phyloP scores from a whole-genome alignment of 1,140 invertebrate species.

The Drosophila sturtevanti region DNA sequence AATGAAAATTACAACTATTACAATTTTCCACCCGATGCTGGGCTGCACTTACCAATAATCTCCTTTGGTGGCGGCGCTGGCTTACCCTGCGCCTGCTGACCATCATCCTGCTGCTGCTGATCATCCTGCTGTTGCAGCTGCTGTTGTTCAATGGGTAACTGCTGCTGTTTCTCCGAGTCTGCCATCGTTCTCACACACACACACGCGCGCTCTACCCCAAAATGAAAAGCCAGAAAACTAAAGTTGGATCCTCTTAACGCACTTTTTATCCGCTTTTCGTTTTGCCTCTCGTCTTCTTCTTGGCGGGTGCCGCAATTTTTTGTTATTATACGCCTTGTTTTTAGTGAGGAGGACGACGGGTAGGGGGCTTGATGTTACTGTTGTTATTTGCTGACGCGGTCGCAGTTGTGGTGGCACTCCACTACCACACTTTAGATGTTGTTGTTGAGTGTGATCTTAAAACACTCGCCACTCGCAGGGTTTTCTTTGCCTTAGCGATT shows the following conservation, averaged over 20 bases:
- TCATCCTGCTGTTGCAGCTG: conserved; percentile 61
- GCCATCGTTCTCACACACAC: conserved; percentile 69
- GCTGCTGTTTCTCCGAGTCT: conserved; percentile 80
- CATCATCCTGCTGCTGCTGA: conserved; percentile 59
- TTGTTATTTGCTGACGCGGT: conserved; percentile 53
- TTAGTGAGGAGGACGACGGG: conserved; percentile 27
- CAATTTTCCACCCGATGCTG: not conserved
- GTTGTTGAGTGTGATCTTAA: conserved; percentile 82
- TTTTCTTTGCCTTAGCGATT: conserved; percentile 74
- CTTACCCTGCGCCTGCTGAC: conserved; percentile 68
- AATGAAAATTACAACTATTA: conserved; percentile 42
- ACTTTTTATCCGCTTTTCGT: not conserved
- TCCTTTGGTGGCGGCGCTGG: conserved; percentile 76
- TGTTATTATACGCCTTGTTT: conserved; percentile 47
- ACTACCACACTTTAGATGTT: conserved; percentile 76
- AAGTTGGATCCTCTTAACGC: conserved; percentile 34
- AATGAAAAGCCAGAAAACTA: conserved; percentile 55
- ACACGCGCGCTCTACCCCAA: conserved; percentile 49
- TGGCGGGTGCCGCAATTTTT: conserved; percentile 56
- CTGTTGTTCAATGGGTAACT: conserved; percentile 49
- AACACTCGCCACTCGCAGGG: conserved; percentile 82
- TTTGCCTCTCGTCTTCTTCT: conserved; percentile 2
- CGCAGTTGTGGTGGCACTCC: conserved; percentile 78
- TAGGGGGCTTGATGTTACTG: conserved; percentile 48
- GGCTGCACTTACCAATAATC: conserved; percentile 75